Conservation (phyloP, 1,140 invertebrate species). For the Halesus radiatus region DNA sequence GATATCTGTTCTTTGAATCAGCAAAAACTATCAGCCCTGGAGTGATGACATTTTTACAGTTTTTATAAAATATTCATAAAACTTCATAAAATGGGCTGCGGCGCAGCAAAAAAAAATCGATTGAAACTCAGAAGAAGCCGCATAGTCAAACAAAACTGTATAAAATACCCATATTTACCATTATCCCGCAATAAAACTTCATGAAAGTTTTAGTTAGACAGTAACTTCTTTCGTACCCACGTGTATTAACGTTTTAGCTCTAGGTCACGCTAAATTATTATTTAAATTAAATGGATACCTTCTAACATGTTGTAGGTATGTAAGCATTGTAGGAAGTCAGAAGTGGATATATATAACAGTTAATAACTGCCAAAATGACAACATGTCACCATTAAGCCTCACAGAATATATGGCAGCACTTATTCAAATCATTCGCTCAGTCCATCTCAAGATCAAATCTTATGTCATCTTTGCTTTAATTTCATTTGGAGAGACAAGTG, state of each 20-base stretch:
- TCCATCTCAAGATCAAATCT: constrained; percentile 50
- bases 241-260: too few species aligned
- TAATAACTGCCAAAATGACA: constrained; percentile 37
- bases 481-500: constrained; percentile 8
- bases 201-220: too few species aligned
- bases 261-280: neutral
- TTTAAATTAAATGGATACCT: neutral
- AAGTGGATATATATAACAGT: neutral
- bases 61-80: too few species aligned
- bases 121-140: neutral
- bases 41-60: neutral
- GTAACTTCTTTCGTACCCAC: too few species aligned
- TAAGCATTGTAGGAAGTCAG: neutral
- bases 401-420: constrained; percentile 39
- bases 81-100: too few species aligned
- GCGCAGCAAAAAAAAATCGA: too few species aligned
- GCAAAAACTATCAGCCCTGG: neutral
- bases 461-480: constrained; percentile 51
- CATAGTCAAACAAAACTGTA: neutral
- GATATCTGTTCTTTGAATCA: neutral
- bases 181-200: too few species aligned
- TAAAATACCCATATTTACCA: neutral
- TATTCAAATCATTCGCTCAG: constrained; percentile 49
- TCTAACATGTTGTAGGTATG: neutral
- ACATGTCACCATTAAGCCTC: constrained; percentile 49